A percentile compares a stretch with the other conserved stretches of the same genome.
phyloP scores from a whole-genome alignment of 1,140 invertebrate species.

The Drosophila pachea region DNA sequence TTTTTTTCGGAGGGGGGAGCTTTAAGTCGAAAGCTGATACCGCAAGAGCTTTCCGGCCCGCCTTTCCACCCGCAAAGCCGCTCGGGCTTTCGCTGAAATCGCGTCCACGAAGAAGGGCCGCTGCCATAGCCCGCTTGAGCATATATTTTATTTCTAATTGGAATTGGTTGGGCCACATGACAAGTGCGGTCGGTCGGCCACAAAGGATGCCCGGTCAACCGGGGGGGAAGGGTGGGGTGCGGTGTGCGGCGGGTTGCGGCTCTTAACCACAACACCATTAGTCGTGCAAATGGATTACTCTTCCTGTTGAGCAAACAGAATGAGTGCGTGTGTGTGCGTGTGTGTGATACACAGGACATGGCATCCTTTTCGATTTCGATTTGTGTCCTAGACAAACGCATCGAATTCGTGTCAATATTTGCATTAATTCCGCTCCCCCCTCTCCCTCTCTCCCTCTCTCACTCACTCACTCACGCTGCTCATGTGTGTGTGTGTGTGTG shows the following conservation, averaged over 20 bases:
- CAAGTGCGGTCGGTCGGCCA: conserved; percentile 1
- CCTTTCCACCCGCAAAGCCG: too few relatives aligned
- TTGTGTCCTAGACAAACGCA: conserved; percentile 48
- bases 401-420: conserved; percentile 71
- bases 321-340: conserved; percentile 6
- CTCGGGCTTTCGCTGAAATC: conserved; percentile 9
- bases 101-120: background rate
- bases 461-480: conserved; percentile 10
- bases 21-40: too few relatives aligned
- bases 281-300: conserved; percentile 50
- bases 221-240: conserved; percentile 6
- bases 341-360: conserved; percentile 1
- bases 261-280: conserved; percentile 66
- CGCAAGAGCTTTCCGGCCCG: too few relatives aligned
- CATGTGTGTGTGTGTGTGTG: conserved; percentile 12
- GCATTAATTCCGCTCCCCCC: conserved; percentile 60
- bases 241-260: too few relatives aligned
- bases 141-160: conserved; percentile 58
- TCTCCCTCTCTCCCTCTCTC: conserved; percentile 23
- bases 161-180: conserved; percentile 27
- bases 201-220: too few relatives aligned
- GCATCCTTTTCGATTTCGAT: conserved; percentile 3
- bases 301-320: conserved; percentile 30
- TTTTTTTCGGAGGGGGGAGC: too few relatives aligned
- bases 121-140: background rate